Evolutionary conservation across 1,140 invertebrate species (phyloP).

Genomic region (Solen grandis): DNA sequence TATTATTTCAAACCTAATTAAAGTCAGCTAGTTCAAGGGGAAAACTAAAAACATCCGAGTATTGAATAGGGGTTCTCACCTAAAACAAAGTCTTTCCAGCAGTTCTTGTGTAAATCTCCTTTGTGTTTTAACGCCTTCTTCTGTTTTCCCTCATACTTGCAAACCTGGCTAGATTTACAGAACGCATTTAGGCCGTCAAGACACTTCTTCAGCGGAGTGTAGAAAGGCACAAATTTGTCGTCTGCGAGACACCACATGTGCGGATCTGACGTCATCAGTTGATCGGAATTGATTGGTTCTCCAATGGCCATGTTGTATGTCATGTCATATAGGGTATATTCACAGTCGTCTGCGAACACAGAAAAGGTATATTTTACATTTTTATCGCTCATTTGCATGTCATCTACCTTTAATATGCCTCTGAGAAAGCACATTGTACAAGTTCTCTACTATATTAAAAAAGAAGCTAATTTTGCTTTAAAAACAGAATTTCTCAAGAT

Average conservation of each 20-base stretch:
- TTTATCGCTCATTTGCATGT: too few relatives aligned
- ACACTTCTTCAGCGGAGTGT: slow-evolving; percentile 32
- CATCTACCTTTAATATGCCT: too few relatives aligned
- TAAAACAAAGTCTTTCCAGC: slow-evolving; percentile 64
- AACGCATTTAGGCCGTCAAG: slow-evolving; percentile 18
- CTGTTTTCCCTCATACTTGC: slow-evolving; percentile 24
- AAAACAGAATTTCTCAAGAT: too few relatives aligned
- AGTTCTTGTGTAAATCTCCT: slow-evolving; percentile 61
- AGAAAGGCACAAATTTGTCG: slow-evolving; percentile 23
- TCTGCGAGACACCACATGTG: slow-evolving; percentile 31
- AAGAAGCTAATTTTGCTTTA: too few relatives aligned
- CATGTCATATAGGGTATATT: slow-evolving; percentile 37
- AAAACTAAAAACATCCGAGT: too few relatives aligned
- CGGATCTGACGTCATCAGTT: slow-evolving; percentile 17
- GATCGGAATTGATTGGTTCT: not conserved
- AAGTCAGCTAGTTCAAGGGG: too few relatives aligned
- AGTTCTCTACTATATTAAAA: too few relatives aligned
- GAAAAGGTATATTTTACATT: not conserved
- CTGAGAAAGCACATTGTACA: too few relatives aligned
- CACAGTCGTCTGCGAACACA: slow-evolving; percentile 37
- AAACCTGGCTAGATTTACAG: slow-evolving; percentile 34
- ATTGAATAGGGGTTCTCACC: too few relatives aligned
- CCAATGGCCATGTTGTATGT: slow-evolving; percentile 39
- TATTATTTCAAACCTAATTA: too few relatives aligned
- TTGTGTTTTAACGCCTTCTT: slow-evolving; percentile 31